Conservation (phyloP, 1,140 invertebrate species). For the Anastrepha ludens region DNA sequence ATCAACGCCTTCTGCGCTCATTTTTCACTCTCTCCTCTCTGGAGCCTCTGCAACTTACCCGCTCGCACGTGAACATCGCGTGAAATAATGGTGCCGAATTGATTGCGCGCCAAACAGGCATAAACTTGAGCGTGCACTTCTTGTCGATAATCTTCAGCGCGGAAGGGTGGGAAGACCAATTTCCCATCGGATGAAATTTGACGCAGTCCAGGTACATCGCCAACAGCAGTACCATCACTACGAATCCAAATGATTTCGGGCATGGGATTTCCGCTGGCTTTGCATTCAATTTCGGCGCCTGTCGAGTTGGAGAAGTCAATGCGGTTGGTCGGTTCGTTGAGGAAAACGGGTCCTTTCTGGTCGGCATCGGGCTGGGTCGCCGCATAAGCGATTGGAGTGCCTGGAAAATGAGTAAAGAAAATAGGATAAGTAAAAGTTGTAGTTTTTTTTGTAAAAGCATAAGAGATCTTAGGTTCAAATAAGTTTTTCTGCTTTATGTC, state of each 20-base stretch:
- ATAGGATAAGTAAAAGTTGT: background rate
- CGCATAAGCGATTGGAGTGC: conserved; percentile 59
- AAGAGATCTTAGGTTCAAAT: background rate
- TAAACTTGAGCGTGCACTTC: conserved; percentile 96
- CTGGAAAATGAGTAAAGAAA: background rate
- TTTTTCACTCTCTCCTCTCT: conserved; percentile 52
- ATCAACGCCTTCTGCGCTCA: background rate
- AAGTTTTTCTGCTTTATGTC: background rate
- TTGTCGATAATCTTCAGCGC: conserved; percentile 92
- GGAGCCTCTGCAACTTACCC: conserved; percentile 80
- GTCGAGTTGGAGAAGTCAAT: conserved; percentile 96
- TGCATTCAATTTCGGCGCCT: conserved; percentile 93
- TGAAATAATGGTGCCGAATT: conserved; percentile 91
- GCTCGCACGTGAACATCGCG: conserved; percentile 94
- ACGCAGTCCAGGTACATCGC: conserved; percentile 90
- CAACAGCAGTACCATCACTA: conserved; percentile 89
- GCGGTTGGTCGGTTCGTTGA: conserved; percentile 91
- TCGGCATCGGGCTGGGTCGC: conserved; percentile 72
- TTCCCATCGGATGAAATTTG: conserved; percentile 94
- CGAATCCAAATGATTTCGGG: conserved; percentile 95
- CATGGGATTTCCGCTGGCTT: conserved; percentile 90
- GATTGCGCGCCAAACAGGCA: conserved; percentile 91
- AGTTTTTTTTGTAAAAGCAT: background rate
- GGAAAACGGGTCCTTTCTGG: conserved; percentile 87
- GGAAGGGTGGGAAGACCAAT: conserved; percentile 94